phyloP scores from a whole-genome alignment of 2,888 invertebrate species.

The Watsonalla cultraria region DNA sequence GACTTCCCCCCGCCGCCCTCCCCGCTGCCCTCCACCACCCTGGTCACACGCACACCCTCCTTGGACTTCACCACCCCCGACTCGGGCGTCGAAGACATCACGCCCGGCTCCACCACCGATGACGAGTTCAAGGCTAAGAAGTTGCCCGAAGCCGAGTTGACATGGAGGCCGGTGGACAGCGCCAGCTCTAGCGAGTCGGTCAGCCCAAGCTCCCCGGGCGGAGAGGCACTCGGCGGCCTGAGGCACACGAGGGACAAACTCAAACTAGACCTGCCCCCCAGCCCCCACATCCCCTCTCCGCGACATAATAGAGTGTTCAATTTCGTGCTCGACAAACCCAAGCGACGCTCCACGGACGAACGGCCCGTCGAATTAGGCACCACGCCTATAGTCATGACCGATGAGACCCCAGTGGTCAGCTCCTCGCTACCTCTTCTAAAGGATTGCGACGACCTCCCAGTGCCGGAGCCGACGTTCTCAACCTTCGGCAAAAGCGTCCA shows the following conservation, averaged over 20 bases:
- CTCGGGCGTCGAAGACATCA: conserved; percentile 81
- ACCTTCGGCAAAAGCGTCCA: conserved; percentile 77
- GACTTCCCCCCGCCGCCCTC: conserved; percentile 41
- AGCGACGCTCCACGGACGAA: conserved; percentile 35
- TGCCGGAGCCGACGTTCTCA: conserved; percentile 75
- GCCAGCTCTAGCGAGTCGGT: conserved; percentile 67
- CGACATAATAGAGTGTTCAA: conserved; percentile 62
- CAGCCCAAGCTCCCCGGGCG: conserved; percentile 64
- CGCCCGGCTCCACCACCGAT: conserved; percentile 66
- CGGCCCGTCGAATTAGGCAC: conserved; percentile 17
- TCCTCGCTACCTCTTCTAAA: conserved; percentile 36
- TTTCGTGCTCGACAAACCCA: conserved; percentile 64
- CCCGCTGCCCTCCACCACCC: conserved; percentile 34
- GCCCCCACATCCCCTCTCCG: conserved; percentile 69
- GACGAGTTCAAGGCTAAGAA: conserved; percentile 53
- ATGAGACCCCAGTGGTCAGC: conserved; percentile 64
- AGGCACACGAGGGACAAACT: conserved; percentile 85
- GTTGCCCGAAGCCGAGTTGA: conserved; percentile 31
- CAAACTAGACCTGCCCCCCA: conserved; percentile 83
- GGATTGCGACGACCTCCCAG: conserved; percentile 42
- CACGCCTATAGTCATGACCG: conserved; percentile 62
- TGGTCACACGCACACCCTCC: conserved; percentile 46
- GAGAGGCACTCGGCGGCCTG: conserved; percentile 81
- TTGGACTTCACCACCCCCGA: conserved; percentile 79
- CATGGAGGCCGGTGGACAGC: conserved; percentile 56